Evolutionary conservation across 2,113 vertebrate species (phyloP), one percentile per base, ranked within the genome.

Genomic region (Hyaena hyaena): DNA sequence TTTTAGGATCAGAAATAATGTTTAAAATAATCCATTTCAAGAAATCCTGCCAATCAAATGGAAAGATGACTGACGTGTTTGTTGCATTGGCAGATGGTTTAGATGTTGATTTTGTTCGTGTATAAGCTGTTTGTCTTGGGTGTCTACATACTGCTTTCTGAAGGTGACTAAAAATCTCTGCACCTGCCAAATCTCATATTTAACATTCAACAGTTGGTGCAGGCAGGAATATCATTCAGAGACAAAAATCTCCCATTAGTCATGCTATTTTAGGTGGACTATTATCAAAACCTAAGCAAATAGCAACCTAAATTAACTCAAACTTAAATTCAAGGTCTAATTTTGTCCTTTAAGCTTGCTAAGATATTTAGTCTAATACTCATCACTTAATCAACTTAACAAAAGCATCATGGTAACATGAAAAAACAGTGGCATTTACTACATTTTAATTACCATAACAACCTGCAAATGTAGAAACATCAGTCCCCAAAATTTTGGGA

Each of bases 141-240:
- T 69, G 43, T 92, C 90, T 96, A 50, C 15, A 48, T 66, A 35
- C 31, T 77, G 50, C 45, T 86, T 90, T 94, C 79, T 48, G 79
- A 97, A 92, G 95, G 90, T 93, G 81, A 97, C 88, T 86, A 83
- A 74, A 95, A 92, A 94, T 85, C 50, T 81, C 50, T 80, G 31
- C 73, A 95, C 66, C 90, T 96, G 93, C 85, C 87, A 97, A 77
- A 73, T 92, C n/a, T 95, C 33, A 16, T 93, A 53, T 71, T 97
- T 97, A 97, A 88, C 73, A 91, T 94, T 93, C 93, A 93, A 66
- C 85, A 97, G 95, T 95, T 97, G 92, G 24, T 91, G 9, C 31
- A 97, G 95, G 88, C 88, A 92, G 53, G 50, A 69, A 79, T 89
- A 81, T 85, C 16, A 66, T 79, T 89, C 73, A 68, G 45, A 89